phyloP scores from a whole-genome alignment of 1,140 invertebrate species.

The Phymorhynchus buccinoides region DNA sequence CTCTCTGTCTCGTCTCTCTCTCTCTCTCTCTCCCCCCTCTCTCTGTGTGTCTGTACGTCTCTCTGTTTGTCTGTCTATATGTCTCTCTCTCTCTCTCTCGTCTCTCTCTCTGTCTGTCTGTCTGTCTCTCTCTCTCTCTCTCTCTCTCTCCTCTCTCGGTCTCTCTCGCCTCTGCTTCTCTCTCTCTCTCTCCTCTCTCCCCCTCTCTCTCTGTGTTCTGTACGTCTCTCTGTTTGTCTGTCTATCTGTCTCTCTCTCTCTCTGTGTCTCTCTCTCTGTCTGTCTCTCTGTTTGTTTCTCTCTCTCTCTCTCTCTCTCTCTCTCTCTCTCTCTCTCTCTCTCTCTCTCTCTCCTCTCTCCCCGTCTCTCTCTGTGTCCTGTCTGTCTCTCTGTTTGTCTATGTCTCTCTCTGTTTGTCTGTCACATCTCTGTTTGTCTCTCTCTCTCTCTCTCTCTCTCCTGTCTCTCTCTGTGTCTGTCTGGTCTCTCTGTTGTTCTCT shows the following conservation, averaged over 20 bases:
- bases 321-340: too few species aligned
- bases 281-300: too few species aligned
- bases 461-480: too few species aligned
- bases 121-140: not conserved
- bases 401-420: not conserved
- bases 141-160: not conserved
- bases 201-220: not conserved
- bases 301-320: slow-evolving; percentile 4
- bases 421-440: not conserved
- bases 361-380: not conserved
- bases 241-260: not conserved
- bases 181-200: not conserved
- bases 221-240: not conserved
- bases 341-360: too few species aligned
- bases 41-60: not conserved
- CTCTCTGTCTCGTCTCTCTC: not conserved
- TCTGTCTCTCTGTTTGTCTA: not conserved
- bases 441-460: not conserved
- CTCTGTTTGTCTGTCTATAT: too few species aligned
- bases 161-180: not conserved
- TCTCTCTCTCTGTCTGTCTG: not conserved
- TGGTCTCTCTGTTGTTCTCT: too few species aligned
- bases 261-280: not conserved
- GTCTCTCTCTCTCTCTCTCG: not conserved
- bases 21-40: not conserved